Evolutionary conservation across 2,113 vertebrate species (phyloP).

Genomic region (Aplodontia rufa): DNA sequence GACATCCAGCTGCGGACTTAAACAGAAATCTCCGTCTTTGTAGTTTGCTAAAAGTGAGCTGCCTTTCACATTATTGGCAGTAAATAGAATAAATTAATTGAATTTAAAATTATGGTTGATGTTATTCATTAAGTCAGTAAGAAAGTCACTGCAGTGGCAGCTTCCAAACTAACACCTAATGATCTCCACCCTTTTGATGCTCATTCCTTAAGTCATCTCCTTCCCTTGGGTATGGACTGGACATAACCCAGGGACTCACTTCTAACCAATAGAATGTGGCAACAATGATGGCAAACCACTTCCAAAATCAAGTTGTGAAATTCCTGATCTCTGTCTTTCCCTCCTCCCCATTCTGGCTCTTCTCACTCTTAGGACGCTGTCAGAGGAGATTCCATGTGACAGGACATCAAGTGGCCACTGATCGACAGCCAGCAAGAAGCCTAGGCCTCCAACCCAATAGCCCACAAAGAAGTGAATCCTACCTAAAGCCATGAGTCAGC

Average conservation of each 20-base stretch:
- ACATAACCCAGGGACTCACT: not conserved
- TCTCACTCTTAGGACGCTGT: not conserved
- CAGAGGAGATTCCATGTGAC: not conserved
- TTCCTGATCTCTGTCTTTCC: accelerated
- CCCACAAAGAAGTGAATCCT: not conserved
- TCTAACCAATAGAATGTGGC: not conserved
- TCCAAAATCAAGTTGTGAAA: not conserved
- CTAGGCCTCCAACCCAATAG: not conserved
- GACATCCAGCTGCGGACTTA: not conserved
- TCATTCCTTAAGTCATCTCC: accelerated
- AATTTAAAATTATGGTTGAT: not conserved
- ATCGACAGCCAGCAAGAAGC: not conserved
- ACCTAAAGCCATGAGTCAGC: not conserved
- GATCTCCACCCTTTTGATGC: not conserved
- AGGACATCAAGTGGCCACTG: not conserved
- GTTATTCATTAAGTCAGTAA: not conserved
- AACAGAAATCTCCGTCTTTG: not conserved
- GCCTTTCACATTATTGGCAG: not conserved
- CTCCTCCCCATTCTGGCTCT: not conserved
- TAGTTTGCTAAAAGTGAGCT: not conserved
- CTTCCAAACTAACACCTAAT: not conserved
- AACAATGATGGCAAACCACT: not conserved
- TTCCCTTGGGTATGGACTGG: accelerated
- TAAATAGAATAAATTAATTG: not conserved
- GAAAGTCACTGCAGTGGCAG: not conserved